Conservation (phyloP, 2,113 vertebrate species). For the Antechinus stuartii region DNA sequence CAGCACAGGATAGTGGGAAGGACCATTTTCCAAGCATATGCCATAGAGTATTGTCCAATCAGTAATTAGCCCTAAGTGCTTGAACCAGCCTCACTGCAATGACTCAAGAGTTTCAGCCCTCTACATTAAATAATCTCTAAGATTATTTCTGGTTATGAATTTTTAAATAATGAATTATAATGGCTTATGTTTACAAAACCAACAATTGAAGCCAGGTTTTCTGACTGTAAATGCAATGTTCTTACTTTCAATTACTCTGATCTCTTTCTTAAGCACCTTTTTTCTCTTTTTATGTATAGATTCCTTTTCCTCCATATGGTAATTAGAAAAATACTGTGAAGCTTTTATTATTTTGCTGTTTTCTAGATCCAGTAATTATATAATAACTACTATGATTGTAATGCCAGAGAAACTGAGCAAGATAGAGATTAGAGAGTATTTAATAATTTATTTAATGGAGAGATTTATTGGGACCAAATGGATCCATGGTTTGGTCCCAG, state of each 20-base stretch:
- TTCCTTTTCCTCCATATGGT: neutral
- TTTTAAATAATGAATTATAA: neutral
- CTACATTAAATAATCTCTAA: neutral
- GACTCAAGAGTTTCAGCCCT: too few relatives aligned
- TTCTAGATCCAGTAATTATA: neutral
- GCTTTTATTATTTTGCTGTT: neutral
- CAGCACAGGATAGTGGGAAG: too few relatives aligned
- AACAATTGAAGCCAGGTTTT: neutral
- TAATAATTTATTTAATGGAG: too few relatives aligned
- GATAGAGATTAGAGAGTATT: too few relatives aligned
- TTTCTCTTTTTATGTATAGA: neutral
- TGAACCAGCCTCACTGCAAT: too few relatives aligned
- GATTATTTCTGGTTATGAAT: neutral
- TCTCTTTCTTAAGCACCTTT: neutral
- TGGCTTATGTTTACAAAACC: neutral
- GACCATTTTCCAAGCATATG: too few relatives aligned
- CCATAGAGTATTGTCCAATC: too few relatives aligned
- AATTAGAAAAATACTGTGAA: neutral
- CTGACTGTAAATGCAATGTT: neutral
- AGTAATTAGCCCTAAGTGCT: too few relatives aligned
- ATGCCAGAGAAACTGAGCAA: too few relatives aligned
- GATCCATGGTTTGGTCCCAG: too few relatives aligned
- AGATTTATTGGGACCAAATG: too few relatives aligned
- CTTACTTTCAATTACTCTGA: neutral
- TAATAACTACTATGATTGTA: neutral